Conservation (phyloP, 30 jellyfish, hydroid and myxozoan species). For the Rhopilema esculentum region DNA sequence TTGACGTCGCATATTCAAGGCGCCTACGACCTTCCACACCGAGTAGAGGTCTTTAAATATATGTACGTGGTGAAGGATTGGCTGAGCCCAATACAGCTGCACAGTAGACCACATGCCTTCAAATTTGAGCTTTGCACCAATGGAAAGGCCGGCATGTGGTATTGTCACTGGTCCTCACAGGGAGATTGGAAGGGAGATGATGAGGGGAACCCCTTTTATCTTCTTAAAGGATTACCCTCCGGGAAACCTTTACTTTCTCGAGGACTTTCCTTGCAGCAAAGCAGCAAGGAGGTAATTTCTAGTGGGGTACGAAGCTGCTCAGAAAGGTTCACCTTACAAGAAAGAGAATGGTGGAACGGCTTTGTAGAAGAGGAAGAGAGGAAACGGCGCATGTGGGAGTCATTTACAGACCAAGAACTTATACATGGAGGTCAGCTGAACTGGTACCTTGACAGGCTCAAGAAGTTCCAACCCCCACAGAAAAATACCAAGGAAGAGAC, state of each 20-base stretch:
- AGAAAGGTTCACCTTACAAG: background rate
- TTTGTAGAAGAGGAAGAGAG: background rate
- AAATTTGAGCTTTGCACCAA: background rate
- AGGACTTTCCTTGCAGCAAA: background rate
- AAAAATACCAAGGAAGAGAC: background rate
- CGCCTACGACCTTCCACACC: background rate
- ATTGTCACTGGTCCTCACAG: conserved; percentile 8
- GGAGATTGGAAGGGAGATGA: background rate
- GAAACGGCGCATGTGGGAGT: background rate
- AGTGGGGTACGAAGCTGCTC: background rate
- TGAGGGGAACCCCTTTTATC: background rate
- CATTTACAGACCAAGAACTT: background rate
- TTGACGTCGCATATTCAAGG: background rate
- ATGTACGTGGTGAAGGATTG: background rate
- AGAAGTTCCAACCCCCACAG: background rate
- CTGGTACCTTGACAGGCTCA: background rate
- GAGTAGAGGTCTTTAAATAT: background rate
- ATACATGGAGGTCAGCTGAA: background rate
- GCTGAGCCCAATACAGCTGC: conserved; percentile 3
- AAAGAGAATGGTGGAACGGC: background rate
- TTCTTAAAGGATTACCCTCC: background rate
- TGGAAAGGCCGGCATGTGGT: conserved; percentile 1
- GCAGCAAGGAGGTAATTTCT: background rate
- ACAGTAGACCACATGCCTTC: conserved; percentile 41
- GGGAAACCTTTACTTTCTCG: background rate